Conservation (phyloP, 2,888 invertebrate genomes). For the Plagiodera versicolora region DNA sequence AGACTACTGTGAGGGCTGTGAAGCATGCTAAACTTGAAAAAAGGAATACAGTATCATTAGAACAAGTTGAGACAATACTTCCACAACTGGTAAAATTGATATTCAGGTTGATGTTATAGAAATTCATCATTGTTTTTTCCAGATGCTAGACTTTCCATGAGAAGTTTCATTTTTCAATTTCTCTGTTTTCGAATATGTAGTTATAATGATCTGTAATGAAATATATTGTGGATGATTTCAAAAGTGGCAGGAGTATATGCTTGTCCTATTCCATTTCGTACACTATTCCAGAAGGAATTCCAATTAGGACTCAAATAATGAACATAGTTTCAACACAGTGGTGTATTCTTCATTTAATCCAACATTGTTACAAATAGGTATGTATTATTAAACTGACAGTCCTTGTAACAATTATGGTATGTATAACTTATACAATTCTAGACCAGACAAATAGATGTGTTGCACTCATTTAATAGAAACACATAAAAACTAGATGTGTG, state of each 20-base stretch:
- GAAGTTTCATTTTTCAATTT: too few species aligned
- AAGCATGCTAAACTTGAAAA: slow-evolving; percentile 58
- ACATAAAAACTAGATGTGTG: slow-evolving; percentile 42
- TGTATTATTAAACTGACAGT: slow-evolving; percentile 48
- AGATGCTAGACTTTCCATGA: slow-evolving; percentile 33
- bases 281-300: too few species aligned
- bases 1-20: slow-evolving; percentile 59
- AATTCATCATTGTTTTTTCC: slow-evolving; percentile 14
- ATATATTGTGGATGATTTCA: too few species aligned
- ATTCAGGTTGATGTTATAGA: background rate
- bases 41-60: slow-evolving; percentile 56
- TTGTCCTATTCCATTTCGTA: too few species aligned
- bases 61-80: slow-evolving; percentile 61
- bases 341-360: slow-evolving; percentile 46
- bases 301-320: background rate
- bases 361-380: slow-evolving; percentile 52
- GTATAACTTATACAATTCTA: slow-evolving; percentile 39
- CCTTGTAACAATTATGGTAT: slow-evolving; percentile 42
- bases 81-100: slow-evolving; percentile 58
- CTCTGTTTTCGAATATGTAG: too few species aligned
- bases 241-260: too few species aligned
- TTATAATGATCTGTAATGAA: too few species aligned
- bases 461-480: slow-evolving; percentile 23
- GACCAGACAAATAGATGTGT: slow-evolving; percentile 35
- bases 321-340: slow-evolving; percentile 41